Conservation (phyloP, 2,888 invertebrate species). For the Yponomeuta evonymella region DNA sequence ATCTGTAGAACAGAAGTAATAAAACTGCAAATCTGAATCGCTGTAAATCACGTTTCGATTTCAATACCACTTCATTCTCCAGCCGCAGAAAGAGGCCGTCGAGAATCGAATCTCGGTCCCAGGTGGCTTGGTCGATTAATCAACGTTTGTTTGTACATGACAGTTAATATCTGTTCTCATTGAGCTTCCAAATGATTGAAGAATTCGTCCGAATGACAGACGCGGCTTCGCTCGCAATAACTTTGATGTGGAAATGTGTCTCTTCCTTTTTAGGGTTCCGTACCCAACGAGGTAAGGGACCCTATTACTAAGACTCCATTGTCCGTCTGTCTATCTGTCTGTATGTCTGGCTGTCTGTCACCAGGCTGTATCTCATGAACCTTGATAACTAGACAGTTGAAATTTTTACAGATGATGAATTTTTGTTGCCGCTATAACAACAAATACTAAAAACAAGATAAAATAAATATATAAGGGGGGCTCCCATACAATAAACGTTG, state of each 20-base stretch:
- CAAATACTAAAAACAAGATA: too few species aligned
- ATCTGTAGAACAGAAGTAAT: too few species aligned
- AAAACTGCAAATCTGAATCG: background rate
- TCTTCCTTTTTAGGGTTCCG: background rate
- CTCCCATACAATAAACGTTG: too few species aligned
- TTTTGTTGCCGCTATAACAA: too few species aligned
- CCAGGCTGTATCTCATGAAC: too few species aligned
- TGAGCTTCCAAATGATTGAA: background rate
- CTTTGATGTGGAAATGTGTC: background rate
- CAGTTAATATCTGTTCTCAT: slow-evolving; percentile 1
- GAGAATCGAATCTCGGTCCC: background rate
- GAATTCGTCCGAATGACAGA: background rate
- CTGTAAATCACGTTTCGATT: background rate
- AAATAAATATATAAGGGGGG: too few species aligned
- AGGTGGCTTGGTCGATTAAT: background rate
- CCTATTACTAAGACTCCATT: too few species aligned
- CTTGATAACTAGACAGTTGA: too few species aligned
- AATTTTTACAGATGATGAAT: too few species aligned
- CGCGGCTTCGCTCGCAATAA: background rate
- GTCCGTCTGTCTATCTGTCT: too few species aligned
- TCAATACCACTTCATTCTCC: background rate
- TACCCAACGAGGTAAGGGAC: too few species aligned
- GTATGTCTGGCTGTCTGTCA: too few species aligned
- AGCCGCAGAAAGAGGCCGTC: background rate
- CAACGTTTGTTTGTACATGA: slow-evolving; percentile 1